Percentiles rank a stretch among this genome's conserved stretches.
These are phyloP conservation scores for Parelbella ahira DNA, from an alignment of 2,888 invertebrate species.

Conservation along the genomic window DNA sequence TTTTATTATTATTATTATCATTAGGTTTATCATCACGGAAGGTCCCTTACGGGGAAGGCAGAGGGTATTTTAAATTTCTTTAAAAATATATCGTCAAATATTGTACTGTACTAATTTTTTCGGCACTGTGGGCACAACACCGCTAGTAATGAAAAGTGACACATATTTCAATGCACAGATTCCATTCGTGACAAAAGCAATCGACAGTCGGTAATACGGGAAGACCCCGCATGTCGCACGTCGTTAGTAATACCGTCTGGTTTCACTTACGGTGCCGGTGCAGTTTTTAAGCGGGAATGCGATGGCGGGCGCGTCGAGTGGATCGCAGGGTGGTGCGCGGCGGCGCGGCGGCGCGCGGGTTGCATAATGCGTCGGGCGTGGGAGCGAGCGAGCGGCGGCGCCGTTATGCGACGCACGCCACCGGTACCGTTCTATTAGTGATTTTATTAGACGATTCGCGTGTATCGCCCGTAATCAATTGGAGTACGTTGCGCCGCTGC, in stretches of 20 bases:
- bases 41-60: too few relatives aligned
- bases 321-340: constrained; percentile 57
- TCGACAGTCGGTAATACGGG: constrained; percentile 27
- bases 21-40: too few relatives aligned
- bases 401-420: constrained; percentile 78
- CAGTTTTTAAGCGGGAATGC: constrained; percentile 55
- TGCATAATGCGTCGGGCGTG: constrained; percentile 75
- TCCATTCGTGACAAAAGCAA: constrained; percentile 15
- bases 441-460: constrained; percentile 78
- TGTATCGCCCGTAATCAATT: constrained; percentile 75
- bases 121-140: too few relatives aligned
- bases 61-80: too few relatives aligned
- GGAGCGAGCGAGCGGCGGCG: constrained; percentile 55
- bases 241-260: constrained; percentile 39
- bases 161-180: constrained; percentile 2
- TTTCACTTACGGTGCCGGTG: constrained; percentile 55
- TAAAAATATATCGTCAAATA: too few relatives aligned
- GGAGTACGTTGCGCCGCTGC: constrained; percentile 54
- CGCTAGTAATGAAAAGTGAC: too few relatives aligned
- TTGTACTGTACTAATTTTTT: too few relatives aligned
- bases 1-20: too few relatives aligned
- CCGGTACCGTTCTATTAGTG: constrained; percentile 75
- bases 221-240: constrained; percentile 32
- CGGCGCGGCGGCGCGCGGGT: constrained; percentile 47
- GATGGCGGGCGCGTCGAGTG: constrained; percentile 51